Evolutionary conservation across 2,797 vertebrate genomes (phyloP).

Genomic region (Periparus ater): DNA sequence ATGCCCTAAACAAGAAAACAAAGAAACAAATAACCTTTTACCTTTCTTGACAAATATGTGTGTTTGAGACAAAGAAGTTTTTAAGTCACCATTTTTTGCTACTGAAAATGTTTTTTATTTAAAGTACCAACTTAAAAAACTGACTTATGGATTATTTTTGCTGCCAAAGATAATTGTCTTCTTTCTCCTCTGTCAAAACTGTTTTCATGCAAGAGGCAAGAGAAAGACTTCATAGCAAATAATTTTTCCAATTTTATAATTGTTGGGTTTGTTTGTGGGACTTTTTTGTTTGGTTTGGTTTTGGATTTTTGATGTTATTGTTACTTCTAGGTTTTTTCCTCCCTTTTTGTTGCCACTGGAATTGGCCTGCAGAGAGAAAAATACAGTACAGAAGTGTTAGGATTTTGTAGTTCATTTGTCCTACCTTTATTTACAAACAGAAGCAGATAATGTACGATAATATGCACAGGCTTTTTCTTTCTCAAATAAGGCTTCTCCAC

Average conservation of each 20-base stretch:
- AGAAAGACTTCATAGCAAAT: neutral
- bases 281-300: neutral
- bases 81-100: neutral
- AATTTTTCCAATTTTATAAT: neutral
- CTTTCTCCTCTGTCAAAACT: neutral
- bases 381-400: neutral
- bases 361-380: neutral
- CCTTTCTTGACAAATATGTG: neutral
- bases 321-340: neutral
- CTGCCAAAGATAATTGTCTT: neutral
- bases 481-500: neutral
- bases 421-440: neutral
- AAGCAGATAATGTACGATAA: neutral
- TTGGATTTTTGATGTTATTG: neutral
- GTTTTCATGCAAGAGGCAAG: neutral
- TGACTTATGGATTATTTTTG: neutral
- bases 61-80: neutral
- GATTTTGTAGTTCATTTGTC: neutral
- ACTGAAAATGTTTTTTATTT: neutral
- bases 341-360: neutral
- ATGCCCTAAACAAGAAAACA: neutral
- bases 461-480: neutral
- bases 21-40: neutral
- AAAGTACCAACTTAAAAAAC: neutral
- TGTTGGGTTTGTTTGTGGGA: neutral